phyloP scores from a whole-genome alignment of 2,113 vertebrate genomes.

The Strix aluco region DNA sequence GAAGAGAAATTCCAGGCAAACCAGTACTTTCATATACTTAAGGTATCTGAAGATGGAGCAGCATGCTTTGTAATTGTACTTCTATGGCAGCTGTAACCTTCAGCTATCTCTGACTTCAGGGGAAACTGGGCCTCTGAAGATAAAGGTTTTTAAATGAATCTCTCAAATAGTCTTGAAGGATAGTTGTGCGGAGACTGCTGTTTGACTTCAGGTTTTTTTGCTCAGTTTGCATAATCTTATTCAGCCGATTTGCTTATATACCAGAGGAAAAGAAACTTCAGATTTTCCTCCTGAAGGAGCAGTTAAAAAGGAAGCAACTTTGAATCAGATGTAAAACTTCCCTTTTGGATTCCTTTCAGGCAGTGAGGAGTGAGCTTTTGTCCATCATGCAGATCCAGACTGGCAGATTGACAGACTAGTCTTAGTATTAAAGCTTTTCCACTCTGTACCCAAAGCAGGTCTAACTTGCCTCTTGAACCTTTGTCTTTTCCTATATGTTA shows the following conservation, averaged over 20 bases:
- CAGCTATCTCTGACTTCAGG: not conserved
- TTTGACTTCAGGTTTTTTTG: not conserved
- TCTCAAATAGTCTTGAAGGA: not conserved
- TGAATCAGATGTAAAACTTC: not conserved
- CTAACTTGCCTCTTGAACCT: not conserved
- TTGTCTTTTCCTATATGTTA: not conserved
- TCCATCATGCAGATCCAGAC: accelerated
- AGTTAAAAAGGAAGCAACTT: not conserved
- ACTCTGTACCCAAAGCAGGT: not conserved
- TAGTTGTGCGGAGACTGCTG: not conserved
- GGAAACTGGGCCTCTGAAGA: not conserved
- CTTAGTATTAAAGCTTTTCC: not conserved
- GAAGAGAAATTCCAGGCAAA: not conserved
- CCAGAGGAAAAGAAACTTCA: not conserved
- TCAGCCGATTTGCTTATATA: not conserved
- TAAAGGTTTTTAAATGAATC: not conserved
- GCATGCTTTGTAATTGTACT: accelerated
- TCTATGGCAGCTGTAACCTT: not conserved
- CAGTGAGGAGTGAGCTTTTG: not conserved
- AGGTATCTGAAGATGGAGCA: not conserved
- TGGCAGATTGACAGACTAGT: not conserved
- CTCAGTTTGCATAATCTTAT: not conserved
- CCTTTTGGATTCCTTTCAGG: not conserved
- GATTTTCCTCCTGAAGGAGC: not conserved
- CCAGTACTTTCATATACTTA: not conserved